Evolutionary conservation across 2,888 invertebrate genomes (phyloP).

Genomic region (Amphipoea oculea): DNA sequence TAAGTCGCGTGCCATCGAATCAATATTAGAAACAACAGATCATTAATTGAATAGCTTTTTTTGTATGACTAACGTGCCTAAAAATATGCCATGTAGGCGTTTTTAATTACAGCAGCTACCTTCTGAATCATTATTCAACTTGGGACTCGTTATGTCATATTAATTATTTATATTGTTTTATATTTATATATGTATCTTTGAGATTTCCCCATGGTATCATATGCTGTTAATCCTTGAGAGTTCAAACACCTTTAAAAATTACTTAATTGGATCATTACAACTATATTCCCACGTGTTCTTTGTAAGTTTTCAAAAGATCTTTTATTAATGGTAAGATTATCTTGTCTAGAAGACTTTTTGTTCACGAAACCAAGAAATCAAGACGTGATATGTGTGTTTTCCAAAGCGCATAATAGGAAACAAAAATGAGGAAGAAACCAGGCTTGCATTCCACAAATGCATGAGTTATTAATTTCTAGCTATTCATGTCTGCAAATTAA

Average conservation of each 20-base stretch:
- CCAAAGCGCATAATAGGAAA: constrained; percentile 17
- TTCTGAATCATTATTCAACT: constrained; percentile 36
- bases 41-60: constrained; percentile 34
- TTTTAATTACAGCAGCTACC: constrained; percentile 53
- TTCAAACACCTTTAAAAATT: constrained; percentile 53
- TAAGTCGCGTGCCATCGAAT: constrained; percentile 44
- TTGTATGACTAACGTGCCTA: constrained; percentile 55
- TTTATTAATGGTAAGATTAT: constrained; percentile 9
- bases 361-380: not conserved
- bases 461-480: not conserved
- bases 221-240: constrained; percentile 36
- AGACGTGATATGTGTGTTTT: constrained; percentile 19
- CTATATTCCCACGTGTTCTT: constrained; percentile 33
- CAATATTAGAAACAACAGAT: constrained; percentile 36
- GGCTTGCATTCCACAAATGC: not conserved
- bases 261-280: constrained; percentile 14
- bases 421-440: constrained; percentile 10
- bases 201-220: not conserved
- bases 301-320: constrained; percentile 11
- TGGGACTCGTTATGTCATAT: constrained; percentile 27
- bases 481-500: not conserved
- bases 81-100: constrained; percentile 55
- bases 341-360: constrained; percentile 5
- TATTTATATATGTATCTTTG: not conserved
- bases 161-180: constrained; percentile 36